Base-by-base conservation (phyloP, 2,888 invertebrate genomes). In the Agrochola circellaris region DNA sequence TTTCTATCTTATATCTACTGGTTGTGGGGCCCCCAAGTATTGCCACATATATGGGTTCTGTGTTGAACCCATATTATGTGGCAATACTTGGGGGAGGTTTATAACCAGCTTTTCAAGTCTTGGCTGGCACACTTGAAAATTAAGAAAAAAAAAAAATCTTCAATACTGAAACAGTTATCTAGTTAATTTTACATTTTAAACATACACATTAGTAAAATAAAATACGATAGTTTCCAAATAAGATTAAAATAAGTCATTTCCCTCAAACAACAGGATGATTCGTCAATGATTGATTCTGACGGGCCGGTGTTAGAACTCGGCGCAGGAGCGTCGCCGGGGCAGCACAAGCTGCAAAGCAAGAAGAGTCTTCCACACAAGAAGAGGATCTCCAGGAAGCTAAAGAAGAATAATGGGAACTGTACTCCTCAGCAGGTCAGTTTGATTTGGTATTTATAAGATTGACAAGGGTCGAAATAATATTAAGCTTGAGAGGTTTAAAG, bases 331-430 rank as follows among this genome's bases (percentile, higher is more conserved):
- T 93, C 95, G 0, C 94, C 95, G 0, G 92, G 89, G 0, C 95
- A 93, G 0, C 91, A 87, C 82, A 93, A 93, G 17, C 94, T 93
- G 68, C 95, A 94, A 34, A 96, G 90, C 75, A 97, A 97, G 86
- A 98, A 98, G 93, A 98, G 98, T 84, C 94, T 99, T 77, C 99
- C 99, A 0, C 99, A 99, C 92, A 99, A 99, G 93, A 99, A 99
- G 92, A 97, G 99, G 77, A 98, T 99, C 86, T 98, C 98, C 0
- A 97, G 98, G 76, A 98, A 98, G 89, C 94, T 98, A 34, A 95
- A 93, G 86, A 89, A 95, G 75, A 94, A 92, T 70, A 92, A 92
- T 3, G 95, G 94, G 4, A 91, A 86, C 73, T 90, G 90, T 69
- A 95, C 95, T 0, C 96, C 96, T 3, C 96, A 96, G 54, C 96